Evolutionary conservation across 2,113 vertebrate species (phyloP).

Genomic region (Machaerirhynchus nigripectus): DNA sequence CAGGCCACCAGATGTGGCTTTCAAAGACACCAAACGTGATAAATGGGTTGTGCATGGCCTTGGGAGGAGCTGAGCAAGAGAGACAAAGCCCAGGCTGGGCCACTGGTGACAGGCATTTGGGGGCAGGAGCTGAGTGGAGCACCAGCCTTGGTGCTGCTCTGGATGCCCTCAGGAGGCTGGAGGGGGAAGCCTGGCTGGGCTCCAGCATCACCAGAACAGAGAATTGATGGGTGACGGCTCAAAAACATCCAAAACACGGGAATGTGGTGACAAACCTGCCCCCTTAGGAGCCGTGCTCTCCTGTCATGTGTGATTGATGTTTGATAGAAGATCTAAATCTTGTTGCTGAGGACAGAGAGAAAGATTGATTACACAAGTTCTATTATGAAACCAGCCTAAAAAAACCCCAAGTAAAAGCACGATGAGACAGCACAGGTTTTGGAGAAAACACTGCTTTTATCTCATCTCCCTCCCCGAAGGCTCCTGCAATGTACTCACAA

Average conservation of each 20-base stretch:
- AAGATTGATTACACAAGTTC: not conserved
- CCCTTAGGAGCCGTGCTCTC: not conserved
- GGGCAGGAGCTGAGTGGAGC: not conserved
- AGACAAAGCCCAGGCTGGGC: not conserved
- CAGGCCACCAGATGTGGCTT: not conserved
- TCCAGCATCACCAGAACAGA: not conserved
- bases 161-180: not conserved
- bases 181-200: not conserved
- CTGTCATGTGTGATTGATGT: not conserved
- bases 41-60: not conserved
- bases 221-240: not conserved
- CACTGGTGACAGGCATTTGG: not conserved
- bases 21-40: not conserved
- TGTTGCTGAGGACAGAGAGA: not conserved
- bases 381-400: conserved; percentile 19
- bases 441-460: not conserved
- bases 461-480: not conserved
- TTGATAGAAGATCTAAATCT: not conserved
- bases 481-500: not conserved
- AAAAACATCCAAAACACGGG: not conserved
- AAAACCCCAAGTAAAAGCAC: not conserved
- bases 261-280: not conserved
- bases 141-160: not conserved
- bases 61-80: not conserved
- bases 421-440: not conserved